Percentiles rank a stretch among this genome's conserved stretches.
phyloP scores from a whole-genome alignment of 2,113 vertebrate species.

The Burhinus oedicnemus region DNA sequence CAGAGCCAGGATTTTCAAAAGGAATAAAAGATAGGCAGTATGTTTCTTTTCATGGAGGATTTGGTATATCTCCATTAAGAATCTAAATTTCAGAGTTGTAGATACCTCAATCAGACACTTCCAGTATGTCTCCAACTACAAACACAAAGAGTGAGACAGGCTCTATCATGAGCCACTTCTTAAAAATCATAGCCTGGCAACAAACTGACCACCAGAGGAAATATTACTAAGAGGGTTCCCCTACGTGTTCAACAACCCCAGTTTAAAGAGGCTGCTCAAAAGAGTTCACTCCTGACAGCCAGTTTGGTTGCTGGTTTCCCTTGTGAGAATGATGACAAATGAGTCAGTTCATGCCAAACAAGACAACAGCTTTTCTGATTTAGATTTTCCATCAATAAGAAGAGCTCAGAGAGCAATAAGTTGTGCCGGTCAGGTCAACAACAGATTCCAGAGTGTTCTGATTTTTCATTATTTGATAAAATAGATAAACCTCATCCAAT shows the following conservation, averaged over 20 bases:
- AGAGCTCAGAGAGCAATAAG: neutral
- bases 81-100: neutral
- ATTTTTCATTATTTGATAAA: slow-evolving; percentile 34
- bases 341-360: neutral
- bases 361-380: neutral
- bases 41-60: neutral
- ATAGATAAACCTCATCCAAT: neutral
- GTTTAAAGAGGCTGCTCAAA: neutral
- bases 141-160: neutral
- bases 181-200: neutral
- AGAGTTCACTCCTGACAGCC: neutral
- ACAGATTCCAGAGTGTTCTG: neutral
- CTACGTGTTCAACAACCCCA: neutral
- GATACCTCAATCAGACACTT: neutral
- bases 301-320: neutral
- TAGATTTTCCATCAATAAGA: slow-evolving; percentile 5
- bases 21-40: neutral
- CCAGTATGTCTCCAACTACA: neutral
- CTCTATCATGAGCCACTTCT: neutral
- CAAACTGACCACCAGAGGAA: neutral
- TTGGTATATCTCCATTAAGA: neutral
- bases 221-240: neutral
- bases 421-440: neutral
- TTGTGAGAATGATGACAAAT: neutral
- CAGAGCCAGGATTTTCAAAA: neutral